A percentile compares a stretch with the other conserved stretches of the same genome.
These are phyloP conservation scores for Heliornis fulica DNA, from an alignment of 2,113 vertebrate genomes.

Conservation along the genomic window DNA sequence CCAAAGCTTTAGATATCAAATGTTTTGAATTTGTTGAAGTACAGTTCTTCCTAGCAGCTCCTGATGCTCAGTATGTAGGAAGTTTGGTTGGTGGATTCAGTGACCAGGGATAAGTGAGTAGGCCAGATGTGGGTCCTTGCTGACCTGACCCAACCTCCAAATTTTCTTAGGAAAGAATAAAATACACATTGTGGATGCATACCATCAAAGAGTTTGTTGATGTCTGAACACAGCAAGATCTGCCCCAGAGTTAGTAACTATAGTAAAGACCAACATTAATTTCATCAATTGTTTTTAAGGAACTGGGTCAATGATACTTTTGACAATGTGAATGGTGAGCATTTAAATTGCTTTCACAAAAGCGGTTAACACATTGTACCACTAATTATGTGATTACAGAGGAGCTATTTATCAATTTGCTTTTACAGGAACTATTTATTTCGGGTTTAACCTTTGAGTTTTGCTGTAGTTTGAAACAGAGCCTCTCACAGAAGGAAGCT, in stretches of 20 bases:
- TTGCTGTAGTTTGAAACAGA: slow-evolving; percentile 45
- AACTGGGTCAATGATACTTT: slow-evolving; percentile 37
- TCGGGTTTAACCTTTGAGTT: slow-evolving; percentile 58
- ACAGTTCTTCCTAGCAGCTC: neutral
- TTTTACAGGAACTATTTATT: slow-evolving; percentile 59
- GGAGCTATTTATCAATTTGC: slow-evolving; percentile 61
- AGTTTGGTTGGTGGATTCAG: neutral
- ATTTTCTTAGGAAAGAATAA: neutral
- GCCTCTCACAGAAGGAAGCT: slow-evolving; percentile 48
- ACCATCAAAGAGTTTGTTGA: neutral
- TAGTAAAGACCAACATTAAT: neutral
- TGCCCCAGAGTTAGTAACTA: neutral
- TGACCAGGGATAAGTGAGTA: neutral
- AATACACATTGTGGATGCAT: neutral
- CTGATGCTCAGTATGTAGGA: neutral
- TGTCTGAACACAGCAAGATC: neutral
- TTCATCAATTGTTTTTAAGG: slow-evolving; percentile 38
- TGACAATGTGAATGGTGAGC: slow-evolving; percentile 27
- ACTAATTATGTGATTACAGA: slow-evolving; percentile 36
- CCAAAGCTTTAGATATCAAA: neutral
- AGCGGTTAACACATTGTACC: slow-evolving; percentile 59
- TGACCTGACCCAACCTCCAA: neutral
- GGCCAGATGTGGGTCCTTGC: neutral
- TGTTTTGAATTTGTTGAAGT: neutral
- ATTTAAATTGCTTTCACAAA: slow-evolving; percentile 57